A percentile compares a stretch with the other conserved stretches of the same genome.
Conservation (phyloP, 2,113 vertebrate species). For the Australoheros scitulus region DNA sequence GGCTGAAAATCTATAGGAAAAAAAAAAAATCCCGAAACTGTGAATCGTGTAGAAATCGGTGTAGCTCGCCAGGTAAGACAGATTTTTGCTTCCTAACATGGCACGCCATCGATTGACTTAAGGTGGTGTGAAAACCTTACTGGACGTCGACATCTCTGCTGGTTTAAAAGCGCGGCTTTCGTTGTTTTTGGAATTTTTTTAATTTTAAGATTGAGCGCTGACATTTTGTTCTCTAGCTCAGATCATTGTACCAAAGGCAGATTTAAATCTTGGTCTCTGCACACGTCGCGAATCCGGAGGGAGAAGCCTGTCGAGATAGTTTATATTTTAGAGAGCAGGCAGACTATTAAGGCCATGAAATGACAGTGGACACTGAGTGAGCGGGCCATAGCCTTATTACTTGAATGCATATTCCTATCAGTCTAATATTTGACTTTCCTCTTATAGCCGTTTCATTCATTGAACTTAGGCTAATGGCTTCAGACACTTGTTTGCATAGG, state of each 20-base stretch:
- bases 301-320: slow-evolving; percentile 57
- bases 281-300: slow-evolving; percentile 45
- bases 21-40: slow-evolving; percentile 40
- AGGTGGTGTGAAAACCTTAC: slow-evolving; percentile 38
- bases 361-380: slow-evolving; percentile 60
- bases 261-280: slow-evolving; percentile 22
- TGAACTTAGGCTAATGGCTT: slow-evolving; percentile 74
- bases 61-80: slow-evolving; percentile 68
- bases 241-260: slow-evolving; percentile 16
- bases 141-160: slow-evolving; percentile 30
- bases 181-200: slow-evolving; percentile 4
- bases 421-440: slow-evolving; percentile 66
- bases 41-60: slow-evolving; percentile 55
- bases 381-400: slow-evolving; percentile 53
- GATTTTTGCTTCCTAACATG: slow-evolving; percentile 49
- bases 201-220: slow-evolving; percentile 37
- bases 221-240: slow-evolving; percentile 34
- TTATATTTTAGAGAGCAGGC: slow-evolving; percentile 39
- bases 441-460: slow-evolving; percentile 46
- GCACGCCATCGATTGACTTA: slow-evolving; percentile 53
- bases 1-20: slow-evolving; percentile 33
- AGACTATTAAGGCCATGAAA: slow-evolving; percentile 53
- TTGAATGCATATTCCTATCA: slow-evolving; percentile 61
- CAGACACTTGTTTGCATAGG: slow-evolving; percentile 80
- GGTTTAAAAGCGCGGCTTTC: slow-evolving; percentile 10